Conservation (phyloP, 2,888 invertebrate genomes). For the Drosophila infuscata region DNA sequence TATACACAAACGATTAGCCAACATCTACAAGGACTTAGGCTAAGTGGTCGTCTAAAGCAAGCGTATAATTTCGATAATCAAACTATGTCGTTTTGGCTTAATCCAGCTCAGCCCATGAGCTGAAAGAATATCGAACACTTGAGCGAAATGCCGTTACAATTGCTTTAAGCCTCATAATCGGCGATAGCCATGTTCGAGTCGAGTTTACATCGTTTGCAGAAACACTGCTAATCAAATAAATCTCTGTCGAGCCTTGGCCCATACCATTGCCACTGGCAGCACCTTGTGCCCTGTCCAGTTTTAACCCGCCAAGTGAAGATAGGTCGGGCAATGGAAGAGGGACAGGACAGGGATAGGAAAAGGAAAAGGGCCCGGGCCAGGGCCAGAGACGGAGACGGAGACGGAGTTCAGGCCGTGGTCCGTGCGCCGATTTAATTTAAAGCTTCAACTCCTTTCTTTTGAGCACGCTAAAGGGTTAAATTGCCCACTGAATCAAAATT, state of each 20-base stretch:
- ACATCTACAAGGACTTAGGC: constrained; percentile 26
- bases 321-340: neutral
- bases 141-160: constrained; percentile 63
- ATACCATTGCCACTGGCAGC: constrained; percentile 22
- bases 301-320: constrained; percentile 7
- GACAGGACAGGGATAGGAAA: neutral
- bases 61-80: constrained; percentile 53
- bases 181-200: constrained; percentile 48
- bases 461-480: constrained; percentile 85
- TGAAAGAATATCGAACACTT: constrained; percentile 42
- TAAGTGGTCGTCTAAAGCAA: constrained; percentile 32
- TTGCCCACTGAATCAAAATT: constrained; percentile 85
- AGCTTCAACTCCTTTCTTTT: constrained; percentile 79
- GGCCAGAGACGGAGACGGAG: constrained; percentile 19
- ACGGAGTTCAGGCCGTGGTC: constrained; percentile 15
- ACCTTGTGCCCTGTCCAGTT: constrained; percentile 25
- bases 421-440: constrained; percentile 80
- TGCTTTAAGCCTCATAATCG: constrained; percentile 67
- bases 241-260: constrained; percentile 70
- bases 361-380: neutral
- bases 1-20: constrained; percentile 21
- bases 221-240: constrained; percentile 75
- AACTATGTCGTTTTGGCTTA: constrained; percentile 32
- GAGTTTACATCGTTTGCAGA: constrained; percentile 53
- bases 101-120: constrained; percentile 40